Evolutionary conservation across 1,140 invertebrate genomes (phyloP), one percentile per base, ranked within the genome.

Genomic region (Anthonomus grandis): DNA sequence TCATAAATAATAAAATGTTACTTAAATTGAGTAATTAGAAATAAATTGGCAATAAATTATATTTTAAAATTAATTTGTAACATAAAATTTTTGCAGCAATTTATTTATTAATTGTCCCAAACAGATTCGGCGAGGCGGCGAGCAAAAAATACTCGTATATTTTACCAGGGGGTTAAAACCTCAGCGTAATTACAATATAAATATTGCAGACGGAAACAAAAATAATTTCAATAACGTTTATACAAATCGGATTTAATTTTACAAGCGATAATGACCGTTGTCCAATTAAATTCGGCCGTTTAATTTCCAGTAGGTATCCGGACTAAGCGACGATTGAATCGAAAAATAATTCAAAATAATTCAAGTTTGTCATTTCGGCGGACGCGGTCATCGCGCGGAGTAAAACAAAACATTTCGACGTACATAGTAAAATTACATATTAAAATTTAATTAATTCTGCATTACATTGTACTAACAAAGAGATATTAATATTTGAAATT

Each of bases 311-410:
- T 60, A 49, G 27, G 47, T 57, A 63, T 60, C 46, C 46, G 50
- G 39, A n/a, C n/a, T 50, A 50, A 63, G 49, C 58, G 21, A 24
- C 48, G 46, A 47, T 60, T 53, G 58, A 50, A 51, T 58, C 55
- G 59, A 64, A 64, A 64, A 64, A 64, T 64, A 59, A 64, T 64
- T 64, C 55, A 59, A 62, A 57, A 58, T 59, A n/a, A n/a, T n/a
- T n/a, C n/a, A n/a, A n/a, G n/a, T n/a, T n/a, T n/a, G n/a, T n/a
- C n/a, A n/a, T n/a, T n/a, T n/a, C n/a, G n/a, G n/a, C n/a, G n/a
- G n/a, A n/a, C n/a, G n/a, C n/a, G 34, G 59, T 61, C 59, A 57
- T 38, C 50, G 22, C 15, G 10, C 38, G 17, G 21, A 5, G 8
- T 12, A 56, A 60, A 54, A 59, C 48, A 58, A 49, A 57, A 57